These are phyloP conservation scores for Musca vetustissima DNA, from an alignment of 1,140 invertebrate species.

Conservation along the genomic window DNA sequence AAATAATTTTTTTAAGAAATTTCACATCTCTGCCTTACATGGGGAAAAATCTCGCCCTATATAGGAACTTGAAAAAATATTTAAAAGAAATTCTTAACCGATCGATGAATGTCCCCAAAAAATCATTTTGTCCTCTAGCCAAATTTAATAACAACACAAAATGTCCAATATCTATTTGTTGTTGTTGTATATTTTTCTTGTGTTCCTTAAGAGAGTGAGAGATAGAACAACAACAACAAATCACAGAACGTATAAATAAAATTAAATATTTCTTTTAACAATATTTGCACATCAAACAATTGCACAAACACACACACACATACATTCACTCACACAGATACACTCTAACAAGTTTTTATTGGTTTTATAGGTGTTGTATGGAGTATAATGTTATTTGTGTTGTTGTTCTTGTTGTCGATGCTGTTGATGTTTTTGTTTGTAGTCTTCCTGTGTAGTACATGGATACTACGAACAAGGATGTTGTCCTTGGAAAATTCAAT, in stretches of 20 bases:
- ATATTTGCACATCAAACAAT: background rate
- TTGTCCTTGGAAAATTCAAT: conserved; percentile 27
- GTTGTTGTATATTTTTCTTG: background rate
- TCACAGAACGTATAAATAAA: conserved; percentile 11
- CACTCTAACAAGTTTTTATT: background rate
- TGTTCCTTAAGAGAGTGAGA: background rate
- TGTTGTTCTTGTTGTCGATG: background rate
- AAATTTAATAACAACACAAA: no score
- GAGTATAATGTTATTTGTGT: conserved; percentile 12
- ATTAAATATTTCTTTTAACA: conserved; percentile 24
- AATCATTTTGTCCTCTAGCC: no score
- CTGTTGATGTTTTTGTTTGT: background rate
- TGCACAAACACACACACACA: background rate
- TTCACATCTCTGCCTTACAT: no score
- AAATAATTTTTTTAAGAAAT: no score
- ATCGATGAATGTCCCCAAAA: no score
- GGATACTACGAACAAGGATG: background rate
- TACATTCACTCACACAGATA: background rate
- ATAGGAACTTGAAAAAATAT: no score
- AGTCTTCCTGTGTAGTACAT: background rate
- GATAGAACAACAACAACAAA: background rate
- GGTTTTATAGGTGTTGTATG: no score
- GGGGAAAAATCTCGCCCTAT: no score
- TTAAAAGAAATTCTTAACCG: no score
- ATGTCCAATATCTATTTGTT: no score